These are phyloP conservation scores for Pampus argenteus DNA, from an alignment of 2,797 vertebrate species.

Conservation along the genomic window DNA sequence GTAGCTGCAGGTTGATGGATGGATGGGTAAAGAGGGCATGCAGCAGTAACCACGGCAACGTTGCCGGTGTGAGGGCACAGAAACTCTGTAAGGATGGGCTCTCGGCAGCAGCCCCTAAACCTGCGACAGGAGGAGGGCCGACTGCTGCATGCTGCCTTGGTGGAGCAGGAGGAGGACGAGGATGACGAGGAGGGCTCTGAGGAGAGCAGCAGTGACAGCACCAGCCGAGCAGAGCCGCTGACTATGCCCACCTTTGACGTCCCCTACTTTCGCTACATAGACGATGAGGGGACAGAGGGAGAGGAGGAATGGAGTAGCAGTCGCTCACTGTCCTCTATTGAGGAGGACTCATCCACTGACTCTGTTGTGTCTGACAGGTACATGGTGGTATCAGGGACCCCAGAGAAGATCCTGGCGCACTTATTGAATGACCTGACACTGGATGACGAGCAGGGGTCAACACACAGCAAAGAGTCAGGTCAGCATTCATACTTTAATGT, in stretches of 20 bases:
- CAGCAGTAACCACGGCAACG: slow-evolving; percentile 84
- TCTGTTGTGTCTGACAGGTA: slow-evolving; percentile 96
- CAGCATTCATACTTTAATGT: slow-evolving; percentile 51
- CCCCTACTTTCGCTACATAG: slow-evolving; percentile 98
- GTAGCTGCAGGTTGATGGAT: slow-evolving; percentile 64
- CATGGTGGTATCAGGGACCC: slow-evolving; percentile 92
- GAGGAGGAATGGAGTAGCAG: slow-evolving; percentile 95
- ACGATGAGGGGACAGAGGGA: slow-evolving; percentile 94
- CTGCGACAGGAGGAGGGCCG: slow-evolving; percentile 80
- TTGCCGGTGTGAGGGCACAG: slow-evolving; percentile 59
- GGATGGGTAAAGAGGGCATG: slow-evolving; percentile 63
- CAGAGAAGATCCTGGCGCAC: slow-evolving; percentile 97
- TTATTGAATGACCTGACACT: slow-evolving; percentile 91
- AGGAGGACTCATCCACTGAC: slow-evolving; percentile 90
- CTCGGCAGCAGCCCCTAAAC: slow-evolving; percentile 85
- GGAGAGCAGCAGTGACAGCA: slow-evolving; percentile 77
- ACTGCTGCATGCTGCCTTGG: slow-evolving; percentile 81
- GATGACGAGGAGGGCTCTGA: slow-evolving; percentile 79
- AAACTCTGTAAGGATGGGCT: slow-evolving; percentile 90
- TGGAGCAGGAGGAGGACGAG: slow-evolving; percentile 86
- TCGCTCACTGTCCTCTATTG: slow-evolving; percentile 94
- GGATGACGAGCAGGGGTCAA: slow-evolving; percentile 85
- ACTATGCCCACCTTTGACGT: slow-evolving; percentile 95
- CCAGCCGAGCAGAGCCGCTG: slow-evolving; percentile 81
- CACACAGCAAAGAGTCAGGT: slow-evolving; percentile 90